phyloP scores from a whole-genome alignment of 2,888 invertebrate species.

The Chymomyza procnemis region DNA sequence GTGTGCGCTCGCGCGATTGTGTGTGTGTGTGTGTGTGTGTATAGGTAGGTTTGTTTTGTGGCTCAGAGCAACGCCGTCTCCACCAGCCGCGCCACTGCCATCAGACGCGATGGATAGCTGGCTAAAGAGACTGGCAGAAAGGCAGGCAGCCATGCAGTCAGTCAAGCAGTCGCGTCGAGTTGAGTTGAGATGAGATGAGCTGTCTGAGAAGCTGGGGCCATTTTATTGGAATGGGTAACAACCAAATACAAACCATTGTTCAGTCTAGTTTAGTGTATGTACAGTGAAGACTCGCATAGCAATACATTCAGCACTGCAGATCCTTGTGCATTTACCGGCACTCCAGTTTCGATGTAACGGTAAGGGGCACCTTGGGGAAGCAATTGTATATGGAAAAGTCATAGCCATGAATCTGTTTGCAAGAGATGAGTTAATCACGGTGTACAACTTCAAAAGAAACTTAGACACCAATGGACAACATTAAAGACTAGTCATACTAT shows the following conservation, averaged over 20 bases:
- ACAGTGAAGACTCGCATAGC: not conserved
- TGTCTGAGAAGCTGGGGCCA: conserved; percentile 48
- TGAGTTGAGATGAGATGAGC: conserved; percentile 32
- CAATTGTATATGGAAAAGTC: no score
- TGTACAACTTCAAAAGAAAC: no score
- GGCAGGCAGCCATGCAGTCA: conserved; percentile 21
- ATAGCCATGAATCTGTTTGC: no score
- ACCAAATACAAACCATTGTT: conserved; percentile 49
- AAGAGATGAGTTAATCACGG: no score
- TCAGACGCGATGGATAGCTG: conserved; percentile 47
- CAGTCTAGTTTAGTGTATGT: conserved; percentile 46
- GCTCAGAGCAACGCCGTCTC: not conserved
- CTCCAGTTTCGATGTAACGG: no score
- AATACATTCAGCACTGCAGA: no score
- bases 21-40: conserved; percentile 18
- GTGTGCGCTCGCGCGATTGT: conserved; percentile 19
- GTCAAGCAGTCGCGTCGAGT: conserved; percentile 15
- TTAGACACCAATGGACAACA: no score
- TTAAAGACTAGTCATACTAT: no score
- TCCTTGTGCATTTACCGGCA: no score
- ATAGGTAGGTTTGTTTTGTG: not conserved
- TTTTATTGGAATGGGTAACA: conserved; percentile 48
- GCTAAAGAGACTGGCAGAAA: conserved; percentile 38
- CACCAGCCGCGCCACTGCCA: no score
- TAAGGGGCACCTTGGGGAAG: no score